Base-by-base conservation (phyloP, 1,140 invertebrate genomes). In the Drosophila erecta region DNA sequence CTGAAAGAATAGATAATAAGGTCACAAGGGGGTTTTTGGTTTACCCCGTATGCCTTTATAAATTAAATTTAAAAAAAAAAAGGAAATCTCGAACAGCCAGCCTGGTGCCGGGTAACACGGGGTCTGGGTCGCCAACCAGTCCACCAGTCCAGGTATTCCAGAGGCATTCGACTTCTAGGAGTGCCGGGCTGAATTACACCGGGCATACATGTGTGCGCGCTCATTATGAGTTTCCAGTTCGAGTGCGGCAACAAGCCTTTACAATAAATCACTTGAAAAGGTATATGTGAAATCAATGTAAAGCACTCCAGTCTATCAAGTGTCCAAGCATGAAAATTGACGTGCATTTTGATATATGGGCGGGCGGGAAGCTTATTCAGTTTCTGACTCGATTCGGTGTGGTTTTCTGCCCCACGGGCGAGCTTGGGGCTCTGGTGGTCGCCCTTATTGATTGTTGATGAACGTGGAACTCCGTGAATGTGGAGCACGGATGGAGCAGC, bases 251-350 rank as follows among this genome's bases (percentile, higher is more conserved):
- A 87, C 84, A 87, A 87, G 84, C 85, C 84, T 84, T 87, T 89
- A 87, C 84, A 87, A 84, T 89, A 89, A 89, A 87, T 87, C 84
- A 87, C 84, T 87, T 87, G 84, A 87, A 80, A 84, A 71, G 60
- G 85, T 79, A 79, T 89, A 80, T 61, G 84, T 84, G 84, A 87
- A 87, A 87, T 87, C 84, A 87, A 87, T 87, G 84, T 87, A 84
- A 87, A 76, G 84, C 84, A 87, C 84, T 87, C 89, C 84, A 87
- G 76, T 89, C 84, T 89, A 89, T 90, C 76, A 86, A 90, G 86
- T 90, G 86, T 86, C 86, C 73, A 54, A 81, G 87, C 86, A 90
- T 79, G 86, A 79, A 90, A 90, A 86, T 90, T 83, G 86, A 90
- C 86, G 87, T 90, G 80, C 71, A 90, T 86, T 87, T 90, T 90